Base-by-base conservation (phyloP, 2,113 vertebrate genomes). In the Theristicus caerulescens region DNA sequence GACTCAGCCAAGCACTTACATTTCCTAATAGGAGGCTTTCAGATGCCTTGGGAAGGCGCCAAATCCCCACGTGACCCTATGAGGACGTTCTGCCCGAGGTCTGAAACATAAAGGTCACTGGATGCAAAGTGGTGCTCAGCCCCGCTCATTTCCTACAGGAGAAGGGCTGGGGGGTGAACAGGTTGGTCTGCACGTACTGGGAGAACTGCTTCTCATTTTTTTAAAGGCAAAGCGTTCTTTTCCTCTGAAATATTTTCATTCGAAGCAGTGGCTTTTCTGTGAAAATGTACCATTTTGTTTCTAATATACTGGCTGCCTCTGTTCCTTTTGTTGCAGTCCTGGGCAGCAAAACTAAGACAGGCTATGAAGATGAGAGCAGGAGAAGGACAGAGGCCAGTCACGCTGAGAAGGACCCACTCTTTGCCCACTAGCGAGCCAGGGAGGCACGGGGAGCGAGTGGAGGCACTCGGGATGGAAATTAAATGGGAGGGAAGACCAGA, bases 261-360 rank as follows among this genome's bases (percentile, higher is more conserved):
- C 18, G 18, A 52, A 44, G 78, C 32, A 29, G 27, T 22, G 64
- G 58, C 31, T 58, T 65, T 40, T n/a, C 38, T 72, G 36, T 22
- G 34, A 18, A 58, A 52, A 72, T 2, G 27, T 17, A 22, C 42
- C 34, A 1, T 31, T 86, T 42, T 22, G 32, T 3, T 15, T 65
- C 38, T 38, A 31, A 40, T 36, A 7, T 1, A 1, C 13, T 10
- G 77, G 6, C 25, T 32, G 58, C 13, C n/a, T 42, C 36, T 21
- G 71, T 22, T 66, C 31, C 61, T 66, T 4, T 1, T 20, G 25
- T 84, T 83, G 47, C 58, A 13, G 3, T 25, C 22, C 44, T 26
- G 25, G 62, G 62, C 44, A 70, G 57, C 44, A 73, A 8, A 55
- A 3, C 0, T 0, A 9, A 38, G 55, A 17, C 1, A 34, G 38